These are phyloP conservation scores for Coelogynopora nodosa DNA, from an alignment of 2,888 invertebrate genomes.

Conservation along the genomic window DNA sequence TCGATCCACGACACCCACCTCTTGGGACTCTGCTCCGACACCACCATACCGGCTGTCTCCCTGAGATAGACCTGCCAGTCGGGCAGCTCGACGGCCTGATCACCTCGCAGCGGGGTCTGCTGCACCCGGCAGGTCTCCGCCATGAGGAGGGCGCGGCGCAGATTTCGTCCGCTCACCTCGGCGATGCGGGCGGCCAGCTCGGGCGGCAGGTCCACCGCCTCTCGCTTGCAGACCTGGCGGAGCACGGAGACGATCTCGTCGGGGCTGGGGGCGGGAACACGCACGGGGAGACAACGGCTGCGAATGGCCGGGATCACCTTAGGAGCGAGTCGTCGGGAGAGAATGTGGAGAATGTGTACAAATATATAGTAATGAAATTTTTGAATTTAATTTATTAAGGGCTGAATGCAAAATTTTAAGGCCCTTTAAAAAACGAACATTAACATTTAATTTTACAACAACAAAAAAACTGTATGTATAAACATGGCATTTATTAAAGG, in stretches of 20 bases:
- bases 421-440: too few relatives aligned
- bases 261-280: constrained; percentile 81
- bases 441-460: too few relatives aligned
- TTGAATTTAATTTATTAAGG: too few relatives aligned
- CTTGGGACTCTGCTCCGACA: constrained; percentile 79
- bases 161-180: constrained; percentile 76
- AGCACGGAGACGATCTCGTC: constrained; percentile 65
- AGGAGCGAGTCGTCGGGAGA: too few relatives aligned
- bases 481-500: too few relatives aligned
- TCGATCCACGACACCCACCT: constrained; percentile 53
- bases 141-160: constrained; percentile 85
- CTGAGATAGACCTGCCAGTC: constrained; percentile 87
- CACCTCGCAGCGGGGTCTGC: constrained; percentile 69
- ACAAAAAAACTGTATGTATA: too few relatives aligned
- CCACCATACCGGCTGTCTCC: constrained; percentile 79
- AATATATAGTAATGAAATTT: too few relatives aligned
- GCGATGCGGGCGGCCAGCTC: constrained; percentile 76
- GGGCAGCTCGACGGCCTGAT: constrained; percentile 78
- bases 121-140: constrained; percentile 87
- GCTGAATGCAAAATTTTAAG: too few relatives aligned
- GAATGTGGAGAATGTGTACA: too few relatives aligned
- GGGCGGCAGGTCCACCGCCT: constrained; percentile 73
- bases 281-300: constrained; percentile 84
- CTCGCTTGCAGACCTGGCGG: constrained; percentile 63
- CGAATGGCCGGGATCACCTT: constrained; percentile 85